Evolutionary conservation across 2,797 vertebrate species (phyloP).

Genomic region (Cephalopachus bancanus): DNA sequence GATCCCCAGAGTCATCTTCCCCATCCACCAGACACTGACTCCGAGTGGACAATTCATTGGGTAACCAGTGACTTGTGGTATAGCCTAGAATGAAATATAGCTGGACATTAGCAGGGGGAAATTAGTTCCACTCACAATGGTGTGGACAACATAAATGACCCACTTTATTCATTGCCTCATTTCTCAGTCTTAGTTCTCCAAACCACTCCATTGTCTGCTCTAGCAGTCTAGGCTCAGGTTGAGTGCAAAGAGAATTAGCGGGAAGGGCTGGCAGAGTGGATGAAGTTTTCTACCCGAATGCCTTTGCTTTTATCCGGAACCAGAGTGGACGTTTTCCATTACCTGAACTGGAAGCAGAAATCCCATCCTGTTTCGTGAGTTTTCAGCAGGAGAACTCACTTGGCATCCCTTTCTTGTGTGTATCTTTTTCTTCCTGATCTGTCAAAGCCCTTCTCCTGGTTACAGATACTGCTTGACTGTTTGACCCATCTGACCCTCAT

Average conservation of each 20-base stretch:
- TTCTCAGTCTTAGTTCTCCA: not conserved
- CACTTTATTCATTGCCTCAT: not conserved
- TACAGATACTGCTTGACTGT: not conserved
- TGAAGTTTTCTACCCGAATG: not conserved
- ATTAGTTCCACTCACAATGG: no score
- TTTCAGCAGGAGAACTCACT: not conserved
- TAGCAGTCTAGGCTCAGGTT: not conserved
- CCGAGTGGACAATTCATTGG: no score
- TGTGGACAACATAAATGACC: no score
- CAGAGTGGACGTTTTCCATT: not conserved
- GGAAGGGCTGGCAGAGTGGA: not conserved
- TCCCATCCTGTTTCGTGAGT: not conserved
- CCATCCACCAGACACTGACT: no score
- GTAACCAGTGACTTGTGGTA: no score
- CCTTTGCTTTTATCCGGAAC: not conserved
- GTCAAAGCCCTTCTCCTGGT: not conserved
- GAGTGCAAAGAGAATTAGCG: not conserved
- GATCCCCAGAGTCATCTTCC: not conserved
- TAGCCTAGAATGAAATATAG: no score
- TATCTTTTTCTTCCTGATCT: not conserved
- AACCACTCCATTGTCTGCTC: not conserved
- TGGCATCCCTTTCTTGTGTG: not conserved
- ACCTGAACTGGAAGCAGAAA: not conserved
- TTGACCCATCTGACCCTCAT: not conserved
- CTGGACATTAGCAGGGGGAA: no score